phyloP scores from a whole-genome alignment of 1,140 invertebrate species.

The Pteromalus puparum region DNA sequence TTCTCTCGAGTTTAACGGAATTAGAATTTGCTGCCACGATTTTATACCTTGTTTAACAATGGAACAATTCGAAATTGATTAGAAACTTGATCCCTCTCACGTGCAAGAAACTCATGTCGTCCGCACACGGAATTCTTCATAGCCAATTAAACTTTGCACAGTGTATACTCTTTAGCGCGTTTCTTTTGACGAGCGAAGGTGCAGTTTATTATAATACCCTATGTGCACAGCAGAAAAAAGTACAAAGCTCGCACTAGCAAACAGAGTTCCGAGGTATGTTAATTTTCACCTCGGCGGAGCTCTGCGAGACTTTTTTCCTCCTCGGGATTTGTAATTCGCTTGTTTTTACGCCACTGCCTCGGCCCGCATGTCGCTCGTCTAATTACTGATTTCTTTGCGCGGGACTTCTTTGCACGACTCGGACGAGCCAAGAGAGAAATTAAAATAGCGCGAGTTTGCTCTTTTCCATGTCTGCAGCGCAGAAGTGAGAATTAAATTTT shows the following conservation, averaged over 20 bases:
- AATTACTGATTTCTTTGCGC: conserved; percentile 44
- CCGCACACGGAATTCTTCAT: not conserved
- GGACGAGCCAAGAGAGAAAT: not conserved
- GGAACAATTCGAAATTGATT: no score
- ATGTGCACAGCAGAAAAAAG: not conserved
- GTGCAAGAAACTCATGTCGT: not conserved
- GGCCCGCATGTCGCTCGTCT: not conserved
- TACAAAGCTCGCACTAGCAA: not conserved
- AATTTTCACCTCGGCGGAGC: conserved; percentile 20
- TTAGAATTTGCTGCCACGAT: not conserved
- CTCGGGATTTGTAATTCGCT: conserved; percentile 28
- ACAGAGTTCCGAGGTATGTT: conserved; percentile 5
- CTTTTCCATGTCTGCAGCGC: not conserved
- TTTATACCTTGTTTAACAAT: not conserved
- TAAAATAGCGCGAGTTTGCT: conserved; percentile 14
- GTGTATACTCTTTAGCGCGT: not conserved
- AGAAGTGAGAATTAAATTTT: not conserved
- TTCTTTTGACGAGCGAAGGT: not conserved
- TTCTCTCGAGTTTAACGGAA: not conserved
- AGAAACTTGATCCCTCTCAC: no score
- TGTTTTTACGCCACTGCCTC: conserved; percentile 25
- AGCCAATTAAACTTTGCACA: not conserved
- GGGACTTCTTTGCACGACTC: not conserved
- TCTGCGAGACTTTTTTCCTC: not conserved
- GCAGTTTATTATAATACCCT: not conserved